Conservation (phyloP, 2,888 invertebrate species). For the Capitulum mitella region DNA sequence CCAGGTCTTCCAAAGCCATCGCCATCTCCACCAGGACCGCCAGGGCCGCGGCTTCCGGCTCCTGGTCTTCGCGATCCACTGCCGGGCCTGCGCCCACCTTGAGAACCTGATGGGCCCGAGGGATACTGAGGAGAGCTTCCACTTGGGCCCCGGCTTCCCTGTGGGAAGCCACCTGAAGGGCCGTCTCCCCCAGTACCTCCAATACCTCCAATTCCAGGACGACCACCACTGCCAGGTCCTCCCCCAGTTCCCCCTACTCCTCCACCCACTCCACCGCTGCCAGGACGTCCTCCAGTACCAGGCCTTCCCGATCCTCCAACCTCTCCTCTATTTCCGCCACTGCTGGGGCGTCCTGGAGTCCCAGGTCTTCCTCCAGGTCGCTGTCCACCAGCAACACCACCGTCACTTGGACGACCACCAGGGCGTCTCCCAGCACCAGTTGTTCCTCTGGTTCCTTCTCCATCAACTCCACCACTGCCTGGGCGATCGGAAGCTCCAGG, state of each 20-base stretch:
- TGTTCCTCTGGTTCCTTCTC: too few species aligned
- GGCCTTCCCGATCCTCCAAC: too few species aligned
- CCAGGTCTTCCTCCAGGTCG: too few species aligned
- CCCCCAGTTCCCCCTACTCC: too few species aligned
- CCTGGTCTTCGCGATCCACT: constrained; percentile 27
- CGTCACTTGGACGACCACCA: constrained; percentile 14
- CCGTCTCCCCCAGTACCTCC: background rate
- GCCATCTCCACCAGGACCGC: constrained; percentile 18
- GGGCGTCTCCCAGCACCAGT: constrained; percentile 21
- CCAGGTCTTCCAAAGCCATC: background rate
- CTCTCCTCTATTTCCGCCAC: background rate
- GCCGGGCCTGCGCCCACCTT: background rate
- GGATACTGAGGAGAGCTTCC: background rate
- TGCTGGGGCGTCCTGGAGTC: too few species aligned
- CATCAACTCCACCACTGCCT: too few species aligned
- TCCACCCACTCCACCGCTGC: too few species aligned
- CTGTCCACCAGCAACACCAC: background rate
- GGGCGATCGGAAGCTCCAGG: constrained; percentile 23
- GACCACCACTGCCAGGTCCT: background rate
- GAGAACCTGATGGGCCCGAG: background rate
- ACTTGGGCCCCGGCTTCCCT: background rate
- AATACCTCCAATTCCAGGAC: too few species aligned
- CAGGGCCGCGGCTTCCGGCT: background rate
- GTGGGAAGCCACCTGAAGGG: background rate
- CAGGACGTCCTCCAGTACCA: too few species aligned